These are phyloP conservation scores for Monarcha castaneiventris DNA, from an alignment of 2,113 vertebrate species.

Conservation along the genomic window DNA sequence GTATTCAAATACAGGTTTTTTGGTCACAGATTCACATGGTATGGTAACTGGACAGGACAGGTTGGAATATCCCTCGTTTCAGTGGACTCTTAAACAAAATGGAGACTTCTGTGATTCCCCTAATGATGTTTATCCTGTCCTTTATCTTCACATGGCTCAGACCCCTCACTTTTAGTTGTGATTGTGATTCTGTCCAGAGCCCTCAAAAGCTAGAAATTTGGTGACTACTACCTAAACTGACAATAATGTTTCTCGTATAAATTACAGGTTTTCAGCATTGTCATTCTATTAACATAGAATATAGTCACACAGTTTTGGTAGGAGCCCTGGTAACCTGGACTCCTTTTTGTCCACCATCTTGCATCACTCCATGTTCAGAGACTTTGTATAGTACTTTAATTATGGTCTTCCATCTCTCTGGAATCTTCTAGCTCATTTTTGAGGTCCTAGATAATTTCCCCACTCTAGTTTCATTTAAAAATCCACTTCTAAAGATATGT, in stretches of 20 bases:
- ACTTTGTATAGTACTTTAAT: not conserved
- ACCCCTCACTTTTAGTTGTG: not conserved
- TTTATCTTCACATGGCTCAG: not conserved
- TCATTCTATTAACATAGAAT: not conserved
- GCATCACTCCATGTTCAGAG: not conserved
- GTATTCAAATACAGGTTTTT: not conserved
- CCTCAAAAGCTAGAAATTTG: not conserved
- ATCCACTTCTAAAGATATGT: not conserved
- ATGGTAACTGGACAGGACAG: accelerated
- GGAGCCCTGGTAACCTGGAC: not conserved
- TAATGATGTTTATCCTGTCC: not conserved
- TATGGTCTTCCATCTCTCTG: not conserved
- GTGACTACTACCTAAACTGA: not conserved
- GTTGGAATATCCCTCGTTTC: not conserved
- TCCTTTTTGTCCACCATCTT: not conserved
- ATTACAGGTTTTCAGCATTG: not conserved
- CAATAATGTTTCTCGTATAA: not conserved
- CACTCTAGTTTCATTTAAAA: not conserved
- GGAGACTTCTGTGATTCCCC: not conserved
- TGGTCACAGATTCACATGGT: not conserved
- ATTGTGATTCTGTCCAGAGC: not conserved
- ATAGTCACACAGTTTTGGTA: not conserved
- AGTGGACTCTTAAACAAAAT: not conserved
- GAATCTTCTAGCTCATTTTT: not conserved
- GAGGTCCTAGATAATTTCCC: not conserved